Evolutionary conservation across 2,888 invertebrate genomes (phyloP), one percentile per base, ranked within the genome.

Genomic region (Pilophorus perplexus): DNA sequence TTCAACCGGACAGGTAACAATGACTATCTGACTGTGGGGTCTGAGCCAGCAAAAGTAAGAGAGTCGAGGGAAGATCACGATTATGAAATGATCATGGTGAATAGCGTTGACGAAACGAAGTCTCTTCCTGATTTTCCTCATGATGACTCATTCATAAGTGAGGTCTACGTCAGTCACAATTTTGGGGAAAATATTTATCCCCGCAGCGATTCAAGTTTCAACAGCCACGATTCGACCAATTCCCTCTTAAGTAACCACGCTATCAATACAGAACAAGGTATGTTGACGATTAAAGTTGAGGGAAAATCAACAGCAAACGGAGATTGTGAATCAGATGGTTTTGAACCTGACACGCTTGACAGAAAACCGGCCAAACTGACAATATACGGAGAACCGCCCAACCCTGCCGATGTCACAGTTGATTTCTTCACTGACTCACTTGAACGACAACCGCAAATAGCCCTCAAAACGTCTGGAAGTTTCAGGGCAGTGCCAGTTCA

Each of bases 261-360:
- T 48, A 64, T 64, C 14, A 62, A 67, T 42, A 64, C 68, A 38
- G 69, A 67, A 14, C 65, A 66, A 55, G 84, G 87, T 69, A 88
- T 89, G 0, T 80, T 92, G 74, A 87, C 90, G 27, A 92, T 92
- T 68, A 89, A 90, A 79, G 88, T 91, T 0, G 87, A 88, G 75
- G 90, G 90, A 75, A 85, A 52, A n/a, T 89, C 18, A 86, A 89
- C 0, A 86, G 87, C 68, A 25, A 68, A 66, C 33, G 71, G 71
- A 55, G 67, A 68, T 54, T 84, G 88, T 66, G 91, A 91, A 74
- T 89, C 89, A 1, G 89, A 89, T 73, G 86, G 85, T 64, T 92
- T 90, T 73, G 92, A 92, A 76, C 90, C 91, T 0, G 91, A 92
- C 71, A 92, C 92, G 0, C 79, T 92, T 65, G 92, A 92, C 74